Conservation (phyloP, 2,888 invertebrate species). For the Leptothorax acervorum region DNA sequence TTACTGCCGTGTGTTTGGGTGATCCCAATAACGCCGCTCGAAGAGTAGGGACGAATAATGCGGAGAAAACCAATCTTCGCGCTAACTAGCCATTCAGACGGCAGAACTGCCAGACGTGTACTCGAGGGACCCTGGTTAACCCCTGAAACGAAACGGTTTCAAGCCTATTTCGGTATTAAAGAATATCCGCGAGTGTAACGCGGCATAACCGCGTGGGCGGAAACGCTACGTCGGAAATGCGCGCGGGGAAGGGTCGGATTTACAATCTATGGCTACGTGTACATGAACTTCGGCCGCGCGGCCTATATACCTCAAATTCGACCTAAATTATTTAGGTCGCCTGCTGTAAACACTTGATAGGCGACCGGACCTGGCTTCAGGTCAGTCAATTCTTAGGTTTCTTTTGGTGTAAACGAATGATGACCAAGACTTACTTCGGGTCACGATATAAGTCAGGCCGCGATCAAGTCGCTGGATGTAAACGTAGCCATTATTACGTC, state of each 20-base stretch:
- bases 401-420: too few relatives aligned
- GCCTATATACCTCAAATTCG: too few relatives aligned
- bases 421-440: too few relatives aligned
- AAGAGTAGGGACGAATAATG: slow-evolving; percentile 78
- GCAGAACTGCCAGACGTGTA: slow-evolving; percentile 78
- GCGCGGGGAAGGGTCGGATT: not conserved
- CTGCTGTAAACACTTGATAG: too few relatives aligned
- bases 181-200: slow-evolving; percentile 67
- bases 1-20: slow-evolving; percentile 83
- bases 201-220: slow-evolving; percentile 64
- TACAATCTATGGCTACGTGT: not conserved
- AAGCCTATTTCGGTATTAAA: slow-evolving; percentile 73
- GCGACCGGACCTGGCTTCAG: too few relatives aligned
- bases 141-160: slow-evolving; percentile 78
- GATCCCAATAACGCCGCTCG: slow-evolving; percentile 82
- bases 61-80: slow-evolving; percentile 84
- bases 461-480: too few relatives aligned
- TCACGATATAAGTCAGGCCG: too few relatives aligned
- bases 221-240: slow-evolving; percentile 46
- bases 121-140: slow-evolving; percentile 83
- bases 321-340: too few relatives aligned
- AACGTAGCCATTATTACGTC: too few relatives aligned
- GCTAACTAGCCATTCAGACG: slow-evolving; percentile 84
- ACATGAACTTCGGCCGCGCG: too few relatives aligned
- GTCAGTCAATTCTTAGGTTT: too few relatives aligned